Conservation (phyloP, 2,797 vertebrate genomes). For the Acanthurus lineatus region DNA sequence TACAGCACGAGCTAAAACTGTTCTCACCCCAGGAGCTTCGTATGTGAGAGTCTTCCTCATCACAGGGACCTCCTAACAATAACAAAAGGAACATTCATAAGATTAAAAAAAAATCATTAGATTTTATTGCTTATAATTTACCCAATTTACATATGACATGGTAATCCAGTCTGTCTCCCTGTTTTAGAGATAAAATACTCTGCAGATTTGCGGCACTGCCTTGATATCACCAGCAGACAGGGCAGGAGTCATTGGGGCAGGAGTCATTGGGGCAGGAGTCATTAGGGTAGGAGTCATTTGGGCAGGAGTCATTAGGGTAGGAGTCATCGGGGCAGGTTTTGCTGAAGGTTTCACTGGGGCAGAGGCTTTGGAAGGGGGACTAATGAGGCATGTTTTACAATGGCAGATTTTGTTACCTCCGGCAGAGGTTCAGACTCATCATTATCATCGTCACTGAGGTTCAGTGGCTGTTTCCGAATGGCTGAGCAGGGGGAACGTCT, state of each 20-base stretch:
- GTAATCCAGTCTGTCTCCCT: not conserved
- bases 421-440: constrained; percentile 82
- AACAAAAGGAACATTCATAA: not conserved
- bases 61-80: constrained; percentile 62
- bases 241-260: not conserved
- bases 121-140: not conserved
- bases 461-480: constrained; percentile 23
- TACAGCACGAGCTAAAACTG: not conserved
- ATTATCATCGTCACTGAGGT: constrained; percentile 50
- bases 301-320: not conserved
- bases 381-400: not conserved
- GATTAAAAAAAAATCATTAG: no score
- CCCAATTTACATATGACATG: not conserved
- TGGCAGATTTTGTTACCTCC: constrained; percentile 86
- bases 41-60: constrained; percentile 72
- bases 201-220: not conserved
- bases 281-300: not conserved
- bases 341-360: no score
- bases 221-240: not conserved
- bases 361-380: not conserved
- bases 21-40: constrained; percentile 70
- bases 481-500: not conserved
- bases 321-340: not conserved
- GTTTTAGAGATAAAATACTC: not conserved
- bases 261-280: not conserved